phyloP scores from a whole-genome alignment of 2,888 invertebrate species.

The Allolobophora icterica region DNA sequence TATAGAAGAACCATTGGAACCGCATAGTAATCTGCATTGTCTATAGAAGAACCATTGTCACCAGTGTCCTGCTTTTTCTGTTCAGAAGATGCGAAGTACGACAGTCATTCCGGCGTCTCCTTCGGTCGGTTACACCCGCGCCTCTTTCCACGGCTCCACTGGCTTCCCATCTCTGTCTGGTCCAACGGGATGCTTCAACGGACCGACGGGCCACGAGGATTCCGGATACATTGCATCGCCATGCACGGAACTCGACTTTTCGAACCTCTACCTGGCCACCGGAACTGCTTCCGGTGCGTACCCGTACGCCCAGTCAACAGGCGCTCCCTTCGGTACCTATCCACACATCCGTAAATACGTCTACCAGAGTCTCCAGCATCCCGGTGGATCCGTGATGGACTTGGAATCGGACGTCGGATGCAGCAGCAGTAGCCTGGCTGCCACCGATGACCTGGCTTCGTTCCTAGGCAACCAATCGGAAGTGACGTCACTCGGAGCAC shows the following conservation, averaged over 20 bases:
- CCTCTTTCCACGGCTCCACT: conserved; percentile 19
- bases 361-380: conserved; percentile 14
- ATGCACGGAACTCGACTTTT: conserved; percentile 1
- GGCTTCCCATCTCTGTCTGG: conserved; percentile 1
- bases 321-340: neutral
- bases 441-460: neutral
- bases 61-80: neutral
- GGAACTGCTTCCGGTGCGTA: neutral
- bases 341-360: conserved; percentile 18
- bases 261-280: conserved; percentile 14
- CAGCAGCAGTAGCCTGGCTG: neutral
- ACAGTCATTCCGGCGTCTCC: conserved; percentile 17
- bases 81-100: conserved; percentile 21
- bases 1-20: too few species aligned
- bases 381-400: neutral
- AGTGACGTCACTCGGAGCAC: neutral
- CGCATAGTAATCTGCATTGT: too few species aligned
- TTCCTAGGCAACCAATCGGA: conserved; percentile 23
- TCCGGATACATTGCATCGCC: conserved; percentile 19
- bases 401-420: neutral
- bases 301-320: neutral
- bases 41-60: neutral
- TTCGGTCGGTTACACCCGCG: neutral
- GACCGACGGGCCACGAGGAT: neutral
- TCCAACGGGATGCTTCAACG: neutral